Evolutionary conservation across 2,888 invertebrate species (phyloP).

Genomic region (Tanypteryx hageni): DNA sequence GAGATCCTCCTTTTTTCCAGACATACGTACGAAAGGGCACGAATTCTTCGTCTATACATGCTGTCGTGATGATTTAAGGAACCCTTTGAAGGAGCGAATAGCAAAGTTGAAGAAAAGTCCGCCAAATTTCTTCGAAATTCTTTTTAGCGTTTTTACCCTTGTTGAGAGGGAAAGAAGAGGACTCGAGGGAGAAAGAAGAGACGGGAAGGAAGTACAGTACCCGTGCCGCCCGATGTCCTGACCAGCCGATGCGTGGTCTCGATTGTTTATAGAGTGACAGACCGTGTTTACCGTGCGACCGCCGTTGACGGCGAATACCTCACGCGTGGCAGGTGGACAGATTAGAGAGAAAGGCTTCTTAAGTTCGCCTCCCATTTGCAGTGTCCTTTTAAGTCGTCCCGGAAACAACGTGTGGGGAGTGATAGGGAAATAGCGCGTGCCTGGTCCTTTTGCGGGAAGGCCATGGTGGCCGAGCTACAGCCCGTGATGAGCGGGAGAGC

Average conservation of each 20-base stretch:
- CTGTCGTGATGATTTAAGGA: background rate
- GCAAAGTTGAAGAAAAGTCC: background rate
- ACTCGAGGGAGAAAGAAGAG: background rate
- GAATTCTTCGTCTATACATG: background rate
- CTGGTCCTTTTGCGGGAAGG: background rate
- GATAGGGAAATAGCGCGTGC: slow-evolving; percentile 16
- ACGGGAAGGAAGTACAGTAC: background rate
- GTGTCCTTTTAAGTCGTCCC: slow-evolving; percentile 11
- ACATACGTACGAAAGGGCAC: background rate
- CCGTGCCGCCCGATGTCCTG: background rate
- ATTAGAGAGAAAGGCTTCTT: background rate
- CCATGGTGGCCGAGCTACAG: slow-evolving; percentile 62
- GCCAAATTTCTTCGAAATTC: background rate
- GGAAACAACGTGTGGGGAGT: slow-evolving; percentile 13
- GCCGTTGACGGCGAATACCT: background rate
- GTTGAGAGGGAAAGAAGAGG: background rate
- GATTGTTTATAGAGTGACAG: background rate
- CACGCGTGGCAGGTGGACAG: background rate
- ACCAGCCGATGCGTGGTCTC: background rate
- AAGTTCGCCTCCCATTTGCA: background rate
- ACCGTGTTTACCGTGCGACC: background rate
- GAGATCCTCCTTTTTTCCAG: background rate
- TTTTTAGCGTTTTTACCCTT: too few species aligned
- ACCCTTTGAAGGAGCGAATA: background rate
- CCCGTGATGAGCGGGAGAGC: slow-evolving; percentile 55